Evolutionary conservation across 2,888 invertebrate genomes (phyloP), one percentile per base, ranked within the genome.

Genomic region (Drosophila meridionalis): DNA sequence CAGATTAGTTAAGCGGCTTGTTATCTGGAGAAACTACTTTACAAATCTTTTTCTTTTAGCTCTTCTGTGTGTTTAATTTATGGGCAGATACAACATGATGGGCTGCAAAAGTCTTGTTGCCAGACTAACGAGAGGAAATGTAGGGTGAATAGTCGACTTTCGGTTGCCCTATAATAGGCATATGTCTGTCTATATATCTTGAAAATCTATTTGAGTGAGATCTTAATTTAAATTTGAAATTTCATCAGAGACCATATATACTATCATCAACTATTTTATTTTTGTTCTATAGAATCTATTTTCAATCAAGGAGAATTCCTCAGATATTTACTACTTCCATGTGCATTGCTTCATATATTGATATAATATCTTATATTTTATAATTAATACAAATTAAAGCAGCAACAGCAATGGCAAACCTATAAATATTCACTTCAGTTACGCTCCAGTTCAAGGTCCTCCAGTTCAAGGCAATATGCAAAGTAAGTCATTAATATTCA

Each of bases 351-450:
- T 20, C 20, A 20, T 20, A 38, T 38, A 38, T 38, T 12, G 38
- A 20, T 20, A 20, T 20, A 20, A 20, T 1, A 20, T 20, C 20
- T 20, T 20, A 20, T 20, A 20, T 20, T 20, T 20, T 28, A 0
- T 38, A 58, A 45, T 58, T n/a, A 47, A 47, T 58, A 36, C 5
- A 28, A 58, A 34, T 58, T 45, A 14, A 45, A 26, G 34, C 30
- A 42, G 30, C 11, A 14, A 14, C 28, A 28, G 7, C 14, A 12
- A 28, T 28, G 4, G 4, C n/a, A 8, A 9, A 2, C n/a, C 9
- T 9, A 5, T 38, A 14, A 12, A 14, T 14, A 0, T 58, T 28
- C 6, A 28, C 11, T n/a, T 0, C 26, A 36, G 26, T 26, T 62
- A 12, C 42, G 12, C 9, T n/a, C 4, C 14, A 5, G 4, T 34